Conservation (phyloP, 53 echinoderm and acorn worm genomes). For the Echinarachnius parma region DNA sequence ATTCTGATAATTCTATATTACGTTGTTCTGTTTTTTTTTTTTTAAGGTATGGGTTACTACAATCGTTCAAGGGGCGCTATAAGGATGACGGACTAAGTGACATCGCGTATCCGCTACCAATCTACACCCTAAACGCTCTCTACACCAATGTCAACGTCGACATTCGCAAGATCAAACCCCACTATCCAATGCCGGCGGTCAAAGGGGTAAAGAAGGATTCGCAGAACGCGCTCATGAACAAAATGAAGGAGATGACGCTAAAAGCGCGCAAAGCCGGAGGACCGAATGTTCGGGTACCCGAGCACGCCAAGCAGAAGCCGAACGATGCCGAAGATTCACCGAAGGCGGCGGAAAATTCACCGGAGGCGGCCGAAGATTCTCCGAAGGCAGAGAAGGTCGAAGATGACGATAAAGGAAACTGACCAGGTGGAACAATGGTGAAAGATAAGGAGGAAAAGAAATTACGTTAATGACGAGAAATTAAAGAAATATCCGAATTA, state of each 20-base stretch:
- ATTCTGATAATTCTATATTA: too few relatives aligned
- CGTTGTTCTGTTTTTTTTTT: background rate
- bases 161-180: constrained; percentile 44
- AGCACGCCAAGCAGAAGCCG: too few relatives aligned
- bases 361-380: background rate
- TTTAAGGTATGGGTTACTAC: constrained; percentile 29
- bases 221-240: constrained; percentile 3
- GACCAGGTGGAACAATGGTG: too few relatives aligned
- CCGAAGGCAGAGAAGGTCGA: background rate
- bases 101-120: constrained; percentile 43
- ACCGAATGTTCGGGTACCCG: too few relatives aligned
- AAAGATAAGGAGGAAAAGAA: background rate
- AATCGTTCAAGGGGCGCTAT: constrained; percentile 34
- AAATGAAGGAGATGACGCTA: too few relatives aligned
- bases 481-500: too few relatives aligned
- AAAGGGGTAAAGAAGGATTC: constrained; percentile 8
- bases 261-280: too few relatives aligned
- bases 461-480: too few relatives aligned
- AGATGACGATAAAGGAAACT: too few relatives aligned
- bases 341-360: background rate
- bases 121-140: constrained; percentile 50
- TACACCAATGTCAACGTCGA: constrained; percentile 64
- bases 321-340: too few relatives aligned
- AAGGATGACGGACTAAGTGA: constrained; percentile 57
- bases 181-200: constrained; percentile 27